These are phyloP conservation scores for Keiferia lycopersicella DNA, from an alignment of 2,888 invertebrate genomes.

Conservation along the genomic window DNA sequence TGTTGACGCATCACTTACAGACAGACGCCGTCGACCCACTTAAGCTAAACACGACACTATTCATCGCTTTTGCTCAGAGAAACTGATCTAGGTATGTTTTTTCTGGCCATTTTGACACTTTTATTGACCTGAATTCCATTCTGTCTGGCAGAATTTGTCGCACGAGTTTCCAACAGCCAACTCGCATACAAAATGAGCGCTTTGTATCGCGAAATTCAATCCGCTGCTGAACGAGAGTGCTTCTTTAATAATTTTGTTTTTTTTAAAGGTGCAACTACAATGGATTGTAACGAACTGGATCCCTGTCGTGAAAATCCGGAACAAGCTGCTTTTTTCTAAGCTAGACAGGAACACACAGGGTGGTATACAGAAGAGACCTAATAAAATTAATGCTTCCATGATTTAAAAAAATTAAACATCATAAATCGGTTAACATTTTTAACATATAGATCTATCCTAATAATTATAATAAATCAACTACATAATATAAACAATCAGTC, in stretches of 20 bases:
- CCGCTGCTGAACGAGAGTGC: not conserved
- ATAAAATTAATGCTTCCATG: not conserved
- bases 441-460: too few species aligned
- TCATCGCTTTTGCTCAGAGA: slow-evolving; percentile 46
- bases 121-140: slow-evolving; percentile 25
- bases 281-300: slow-evolving; percentile 14
- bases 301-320: slow-evolving; percentile 13
- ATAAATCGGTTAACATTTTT: too few species aligned
- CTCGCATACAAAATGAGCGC: slow-evolving; percentile 13
- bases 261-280: slow-evolving; percentile 12
- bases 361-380: not conserved
- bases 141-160: slow-evolving; percentile 28
- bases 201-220: slow-evolving; percentile 16
- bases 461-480: too few species aligned
- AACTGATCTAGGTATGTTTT: slow-evolving; percentile 33
- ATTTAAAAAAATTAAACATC: too few species aligned
- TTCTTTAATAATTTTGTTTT: slow-evolving; percentile 1
- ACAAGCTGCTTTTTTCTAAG: slow-evolving; percentile 17
- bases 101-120: slow-evolving; percentile 32
- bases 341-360: not conserved
- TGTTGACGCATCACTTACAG: slow-evolving; percentile 24
- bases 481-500: too few species aligned
- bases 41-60: slow-evolving; percentile 50
- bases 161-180: slow-evolving; percentile 21
- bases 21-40: slow-evolving; percentile 42